Conservation (phyloP, 2,888 invertebrate species). For the Amiota mariae region DNA sequence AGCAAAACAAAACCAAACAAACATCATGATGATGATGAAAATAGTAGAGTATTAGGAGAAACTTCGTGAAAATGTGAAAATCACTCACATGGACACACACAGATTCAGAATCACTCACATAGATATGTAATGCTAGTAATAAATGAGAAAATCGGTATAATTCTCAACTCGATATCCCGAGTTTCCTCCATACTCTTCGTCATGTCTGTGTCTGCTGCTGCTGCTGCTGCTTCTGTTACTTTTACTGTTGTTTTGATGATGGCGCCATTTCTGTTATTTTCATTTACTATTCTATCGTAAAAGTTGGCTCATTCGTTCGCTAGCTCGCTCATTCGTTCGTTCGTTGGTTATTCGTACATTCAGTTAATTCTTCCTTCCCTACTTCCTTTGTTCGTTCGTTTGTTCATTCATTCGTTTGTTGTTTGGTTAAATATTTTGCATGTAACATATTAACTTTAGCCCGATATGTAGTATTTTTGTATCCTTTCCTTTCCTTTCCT, state of each 20-base stretch:
- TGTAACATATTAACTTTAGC: neutral
- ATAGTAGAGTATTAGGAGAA: neutral
- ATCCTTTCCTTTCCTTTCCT: no score
- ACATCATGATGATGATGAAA: no score
- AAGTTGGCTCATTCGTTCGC: neutral
- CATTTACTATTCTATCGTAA: neutral
- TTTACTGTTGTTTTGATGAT: neutral
- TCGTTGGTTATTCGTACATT: neutral
- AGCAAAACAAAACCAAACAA: no score
- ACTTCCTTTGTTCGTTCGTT: neutral
- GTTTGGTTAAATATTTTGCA: neutral
- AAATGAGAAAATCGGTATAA: conserved; percentile 7
- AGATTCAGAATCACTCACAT: conserved; percentile 34
- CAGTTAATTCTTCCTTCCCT: neutral
- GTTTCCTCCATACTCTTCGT: neutral
- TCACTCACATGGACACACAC: neutral
- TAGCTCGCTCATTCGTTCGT: neutral
- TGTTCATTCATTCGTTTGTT: neutral
- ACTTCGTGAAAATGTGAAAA: conserved; percentile 24
- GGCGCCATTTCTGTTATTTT: neutral
- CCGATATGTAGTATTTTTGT: no score
- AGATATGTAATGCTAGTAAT: neutral
- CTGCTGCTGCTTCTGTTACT: neutral
- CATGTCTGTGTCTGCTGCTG: neutral
- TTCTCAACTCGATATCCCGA: conserved; percentile 2